Percentiles rank a stretch among this genome's conserved stretches.
Evolutionary conservation across 2,113 vertebrate species (phyloP).

Genomic region (Notothenia coriiceps): DNA sequence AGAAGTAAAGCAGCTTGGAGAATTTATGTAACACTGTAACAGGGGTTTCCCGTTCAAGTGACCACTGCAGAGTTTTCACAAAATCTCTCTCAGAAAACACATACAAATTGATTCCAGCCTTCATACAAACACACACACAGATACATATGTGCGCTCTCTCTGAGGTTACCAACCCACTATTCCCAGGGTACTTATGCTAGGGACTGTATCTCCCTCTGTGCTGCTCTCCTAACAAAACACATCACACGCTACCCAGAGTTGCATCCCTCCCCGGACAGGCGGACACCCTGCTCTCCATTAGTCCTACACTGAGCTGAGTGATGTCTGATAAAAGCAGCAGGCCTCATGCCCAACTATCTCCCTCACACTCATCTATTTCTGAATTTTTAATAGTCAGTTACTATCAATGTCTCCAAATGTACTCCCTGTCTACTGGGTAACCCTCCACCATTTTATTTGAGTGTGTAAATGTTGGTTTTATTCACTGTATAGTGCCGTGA

Average conservation of each 20-base stretch:
- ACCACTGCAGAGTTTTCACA: constrained; percentile 18
- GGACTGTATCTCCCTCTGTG: constrained; percentile 21
- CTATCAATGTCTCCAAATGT: neutral
- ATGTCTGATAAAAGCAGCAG: constrained; percentile 51
- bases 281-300: constrained; percentile 44
- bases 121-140: neutral
- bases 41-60: constrained; percentile 66
- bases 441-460: neutral
- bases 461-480: neutral
- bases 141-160: neutral
- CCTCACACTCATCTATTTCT: constrained; percentile 16
- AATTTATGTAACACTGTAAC: constrained; percentile 44
- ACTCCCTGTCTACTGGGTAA: neutral
- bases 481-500: neutral
- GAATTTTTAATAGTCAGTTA: neutral
- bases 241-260: neutral
- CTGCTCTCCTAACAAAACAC: constrained; percentile 1
- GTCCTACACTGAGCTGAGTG: constrained; percentile 30
- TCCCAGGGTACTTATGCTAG: constrained; percentile 1
- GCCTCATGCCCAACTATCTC: constrained; percentile 14
- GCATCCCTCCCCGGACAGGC: constrained; percentile 12
- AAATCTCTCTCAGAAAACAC: neutral
- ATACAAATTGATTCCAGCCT: neutral
- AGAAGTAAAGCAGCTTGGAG: constrained; percentile 65
- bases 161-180: constrained; percentile 1